Evolutionary conservation across 1,140 invertebrate genomes (phyloP).

Genomic region (Aricia agestis): DNA sequence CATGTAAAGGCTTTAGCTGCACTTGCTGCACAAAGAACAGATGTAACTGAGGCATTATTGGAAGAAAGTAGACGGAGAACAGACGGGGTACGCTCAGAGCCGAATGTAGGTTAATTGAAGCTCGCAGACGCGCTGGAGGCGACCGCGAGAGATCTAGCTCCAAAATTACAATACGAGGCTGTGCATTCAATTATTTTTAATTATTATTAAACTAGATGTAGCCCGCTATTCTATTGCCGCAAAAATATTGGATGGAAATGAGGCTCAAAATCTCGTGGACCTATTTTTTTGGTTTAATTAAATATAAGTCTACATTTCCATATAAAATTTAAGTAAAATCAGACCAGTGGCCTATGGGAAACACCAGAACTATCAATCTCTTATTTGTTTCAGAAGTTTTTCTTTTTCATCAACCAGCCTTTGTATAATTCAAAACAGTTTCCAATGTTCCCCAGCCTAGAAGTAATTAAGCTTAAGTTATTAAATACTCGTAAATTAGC

Average conservation of each 20-base stretch:
- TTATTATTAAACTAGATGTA: background rate
- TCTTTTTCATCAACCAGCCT: background rate
- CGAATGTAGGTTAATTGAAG: constrained; percentile 68
- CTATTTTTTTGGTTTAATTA: no score
- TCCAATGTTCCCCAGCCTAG: no score
- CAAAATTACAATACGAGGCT: background rate
- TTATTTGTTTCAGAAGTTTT: background rate
- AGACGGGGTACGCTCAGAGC: constrained; percentile 55
- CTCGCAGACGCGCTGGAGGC: constrained; percentile 39
- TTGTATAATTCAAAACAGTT: no score
- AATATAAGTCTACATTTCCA: no score
- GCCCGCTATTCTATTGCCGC: no score
- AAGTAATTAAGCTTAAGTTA: background rate
- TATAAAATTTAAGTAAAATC: no score
- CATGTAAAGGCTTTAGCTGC: no score
- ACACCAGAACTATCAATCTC: no score
- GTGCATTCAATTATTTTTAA: background rate
- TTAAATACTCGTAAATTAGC: background rate
- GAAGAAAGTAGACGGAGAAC: constrained; percentile 67
- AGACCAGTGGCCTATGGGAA: no score
- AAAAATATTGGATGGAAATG: background rate
- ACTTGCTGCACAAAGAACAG: background rate
- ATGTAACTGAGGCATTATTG: constrained; percentile 25
- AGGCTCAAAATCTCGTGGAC: no score
- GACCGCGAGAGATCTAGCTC: background rate